Evolutionary conservation across 37 sponge, comb jelly and placozoan genomes (phyloP).

Genomic region (Crambe crambe): DNA sequence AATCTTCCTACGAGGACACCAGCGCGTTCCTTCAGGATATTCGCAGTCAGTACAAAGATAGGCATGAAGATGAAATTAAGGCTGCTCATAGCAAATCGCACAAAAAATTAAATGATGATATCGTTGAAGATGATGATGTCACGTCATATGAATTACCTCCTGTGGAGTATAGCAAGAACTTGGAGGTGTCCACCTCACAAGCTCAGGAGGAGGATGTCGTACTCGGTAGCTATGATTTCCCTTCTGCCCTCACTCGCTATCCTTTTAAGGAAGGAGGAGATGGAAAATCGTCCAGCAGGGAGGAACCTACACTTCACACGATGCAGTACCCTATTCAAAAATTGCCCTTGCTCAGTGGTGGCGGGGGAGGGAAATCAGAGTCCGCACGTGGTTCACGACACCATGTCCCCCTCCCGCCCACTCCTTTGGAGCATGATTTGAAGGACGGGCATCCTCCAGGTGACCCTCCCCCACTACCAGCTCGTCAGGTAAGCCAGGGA

Average conservation of each 20-base stretch:
- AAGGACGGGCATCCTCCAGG: neutral
- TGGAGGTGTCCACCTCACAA: neutral
- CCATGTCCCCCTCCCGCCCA: constrained; percentile 2
- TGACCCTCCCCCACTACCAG: constrained; percentile 2
- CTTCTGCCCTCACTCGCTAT: constrained; percentile 15
- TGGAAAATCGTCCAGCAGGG: neutral
- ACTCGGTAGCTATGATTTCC: constrained; percentile 23
- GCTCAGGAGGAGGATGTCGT: neutral
- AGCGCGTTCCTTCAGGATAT: constrained; percentile 5
- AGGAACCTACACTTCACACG: constrained; percentile 12
- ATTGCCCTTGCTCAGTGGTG: neutral
- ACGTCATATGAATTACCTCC: neutral
- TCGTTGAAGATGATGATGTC: neutral
- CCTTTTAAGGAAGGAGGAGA: constrained; percentile 7
- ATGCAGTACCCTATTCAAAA: neutral
- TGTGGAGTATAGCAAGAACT: neutral
- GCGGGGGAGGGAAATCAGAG: neutral
- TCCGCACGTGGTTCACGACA: neutral
- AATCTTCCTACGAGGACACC: constrained; percentile 45
- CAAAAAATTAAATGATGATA: neutral
- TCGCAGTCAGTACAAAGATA: neutral
- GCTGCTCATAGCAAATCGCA: neutral
- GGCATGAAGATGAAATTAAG: neutral
- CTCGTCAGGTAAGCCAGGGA: neutral
- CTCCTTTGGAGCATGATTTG: neutral